A percentile compares a stretch with the other conserved stretches of the same genome.
These are phyloP conservation scores for Lasiurus borealis DNA, from an alignment of 2,113 vertebrate species.

Conservation along the genomic window DNA sequence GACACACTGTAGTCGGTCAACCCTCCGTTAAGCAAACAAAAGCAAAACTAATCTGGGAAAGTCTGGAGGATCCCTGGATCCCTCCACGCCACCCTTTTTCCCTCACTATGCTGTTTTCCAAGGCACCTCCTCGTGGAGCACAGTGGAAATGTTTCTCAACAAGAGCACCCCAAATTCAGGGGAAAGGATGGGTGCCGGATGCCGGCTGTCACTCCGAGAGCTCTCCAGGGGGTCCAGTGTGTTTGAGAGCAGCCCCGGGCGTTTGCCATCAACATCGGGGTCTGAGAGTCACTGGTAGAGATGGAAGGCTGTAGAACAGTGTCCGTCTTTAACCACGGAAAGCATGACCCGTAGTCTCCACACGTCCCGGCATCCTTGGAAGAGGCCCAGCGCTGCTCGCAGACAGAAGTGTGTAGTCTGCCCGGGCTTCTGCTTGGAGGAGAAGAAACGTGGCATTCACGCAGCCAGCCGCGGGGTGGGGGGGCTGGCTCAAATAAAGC, in stretches of 20 bases:
- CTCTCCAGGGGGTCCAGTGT: background rate
- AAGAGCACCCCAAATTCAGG: background rate
- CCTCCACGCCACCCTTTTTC: background rate
- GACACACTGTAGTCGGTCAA: background rate
- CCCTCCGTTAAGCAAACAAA: background rate
- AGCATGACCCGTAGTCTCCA: background rate
- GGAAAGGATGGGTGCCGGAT: background rate
- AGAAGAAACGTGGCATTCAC: background rate
- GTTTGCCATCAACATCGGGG: background rate
- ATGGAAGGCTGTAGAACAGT: background rate
- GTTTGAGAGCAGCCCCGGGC: background rate
- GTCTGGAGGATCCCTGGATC: too few species aligned
- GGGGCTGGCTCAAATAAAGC: background rate
- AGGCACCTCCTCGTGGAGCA: background rate
- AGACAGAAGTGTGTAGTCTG: background rate
- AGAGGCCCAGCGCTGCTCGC: rapidly evolving
- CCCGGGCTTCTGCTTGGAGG: background rate
- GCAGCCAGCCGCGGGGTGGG: too few species aligned
- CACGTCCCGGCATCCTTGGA: background rate
- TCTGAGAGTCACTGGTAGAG: background rate
- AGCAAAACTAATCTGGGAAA: background rate
- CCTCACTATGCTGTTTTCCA: background rate
- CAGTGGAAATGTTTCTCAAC: background rate
- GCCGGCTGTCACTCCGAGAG: background rate
- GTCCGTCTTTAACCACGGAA: background rate